Base-by-base conservation (phyloP, 2,888 invertebrate species). In the Branchipolynoe longqiensis region DNA sequence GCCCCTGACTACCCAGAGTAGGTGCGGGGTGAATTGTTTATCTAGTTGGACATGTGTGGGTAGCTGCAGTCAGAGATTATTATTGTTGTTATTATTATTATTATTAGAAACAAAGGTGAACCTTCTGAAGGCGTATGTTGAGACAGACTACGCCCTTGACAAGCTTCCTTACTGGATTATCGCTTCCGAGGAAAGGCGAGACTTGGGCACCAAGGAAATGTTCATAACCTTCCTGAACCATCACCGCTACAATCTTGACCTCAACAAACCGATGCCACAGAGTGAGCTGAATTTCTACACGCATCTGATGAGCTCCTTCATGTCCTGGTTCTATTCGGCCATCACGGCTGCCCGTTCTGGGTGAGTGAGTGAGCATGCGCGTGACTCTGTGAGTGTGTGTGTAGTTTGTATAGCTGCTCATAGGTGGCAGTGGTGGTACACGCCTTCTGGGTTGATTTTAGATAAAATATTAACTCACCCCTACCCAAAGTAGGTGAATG, bases 181-280 rank as follows among this genome's bases (percentile, higher is more conserved):
- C 8, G 8, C 18, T 8, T 18, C 48, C 48, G 8, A 8, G 48
- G 48, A 8, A 12, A 8, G 48, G 8, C 48, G 48, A 12, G 48
- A 48, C 8, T 18, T 48, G 48, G 8, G 8, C 48, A 12, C 48
- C 48, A 8, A 18, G 48, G 48, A 48, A 8, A 18, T 18, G 8
- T 48, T 48, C 62, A 8, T 25, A 6, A 62, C 8, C 62, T 62
- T 14, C 62, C 31, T 62, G 6, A 62, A 62, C 62, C n/a, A 25
- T 14, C 62, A 62, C 62, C 62, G 62, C 6, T 62, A 62, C 62
- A 62, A 62, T 25, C 62, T 62, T 22, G 62, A 62, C 31, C n/a
- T 62, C 12, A 25, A 22, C 12, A 8, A 22, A 6, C 62, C 62
- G 12, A 25, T 25, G 14, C 62, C 62, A 6, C 62, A 62, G 62